Evolutionary conservation across 1,140 invertebrate species (phyloP).

Genomic region (Drosophila sp.): DNA sequence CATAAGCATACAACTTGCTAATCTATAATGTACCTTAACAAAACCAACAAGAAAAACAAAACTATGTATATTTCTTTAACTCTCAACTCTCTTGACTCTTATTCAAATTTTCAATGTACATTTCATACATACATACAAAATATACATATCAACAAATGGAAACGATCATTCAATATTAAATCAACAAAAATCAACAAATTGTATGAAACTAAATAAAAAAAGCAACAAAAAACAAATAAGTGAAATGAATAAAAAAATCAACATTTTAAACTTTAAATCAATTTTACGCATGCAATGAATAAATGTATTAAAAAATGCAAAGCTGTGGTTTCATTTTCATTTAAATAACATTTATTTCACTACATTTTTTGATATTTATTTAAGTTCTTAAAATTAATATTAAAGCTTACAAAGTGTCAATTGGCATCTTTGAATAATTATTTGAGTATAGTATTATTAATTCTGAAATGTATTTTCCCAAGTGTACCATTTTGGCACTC

Average conservation of each 20-base stretch:
- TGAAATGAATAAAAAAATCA: slow-evolving; percentile 53
- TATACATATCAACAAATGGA: slow-evolving; percentile 32
- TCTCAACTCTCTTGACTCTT: slow-evolving; percentile 76
- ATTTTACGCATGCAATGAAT: slow-evolving; percentile 83
- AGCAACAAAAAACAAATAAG: slow-evolving; percentile 32
- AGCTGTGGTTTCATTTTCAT: background rate
- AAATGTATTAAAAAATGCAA: slow-evolving; percentile 70
- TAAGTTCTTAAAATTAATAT: too few species aligned
- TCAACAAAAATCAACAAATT: slow-evolving; percentile 21
- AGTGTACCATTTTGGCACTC: background rate
- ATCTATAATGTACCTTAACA: slow-evolving; percentile 78
- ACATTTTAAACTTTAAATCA: slow-evolving; percentile 80
- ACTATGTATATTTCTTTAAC: slow-evolving; percentile 74
- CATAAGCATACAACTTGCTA: slow-evolving; percentile 47
- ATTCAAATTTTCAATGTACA: slow-evolving; percentile 81
- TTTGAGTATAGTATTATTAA: too few species aligned
- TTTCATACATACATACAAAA: slow-evolving; percentile 45
- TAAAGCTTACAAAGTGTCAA: too few species aligned
- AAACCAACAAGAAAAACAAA: slow-evolving; percentile 54
- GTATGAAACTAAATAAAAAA: slow-evolving; percentile 31
- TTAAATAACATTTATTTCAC: background rate
- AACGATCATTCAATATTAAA: slow-evolving; percentile 47
- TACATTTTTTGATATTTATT: background rate
- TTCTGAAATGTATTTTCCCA: too few species aligned
- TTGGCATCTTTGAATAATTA: too few species aligned